phyloP scores from a whole-genome alignment of 2,113 vertebrate species.

The Rynchops niger region DNA sequence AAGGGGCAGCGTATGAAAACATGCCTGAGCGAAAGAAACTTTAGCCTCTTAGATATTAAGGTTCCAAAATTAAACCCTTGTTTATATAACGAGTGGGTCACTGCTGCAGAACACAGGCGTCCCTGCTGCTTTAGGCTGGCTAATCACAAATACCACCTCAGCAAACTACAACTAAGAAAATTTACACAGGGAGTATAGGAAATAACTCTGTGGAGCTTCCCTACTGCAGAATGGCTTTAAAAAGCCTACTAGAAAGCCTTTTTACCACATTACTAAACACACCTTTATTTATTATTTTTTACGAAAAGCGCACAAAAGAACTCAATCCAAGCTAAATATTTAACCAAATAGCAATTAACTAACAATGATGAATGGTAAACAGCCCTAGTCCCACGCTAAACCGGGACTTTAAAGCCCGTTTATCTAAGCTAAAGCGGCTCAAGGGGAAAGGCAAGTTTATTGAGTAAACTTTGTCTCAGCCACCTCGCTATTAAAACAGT shows the following conservation, averaged over 20 bases:
- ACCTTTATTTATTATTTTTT: constrained; percentile 50
- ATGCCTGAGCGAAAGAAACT: background rate
- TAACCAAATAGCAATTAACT: constrained; percentile 41
- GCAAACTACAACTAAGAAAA: background rate
- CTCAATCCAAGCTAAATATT: constrained; percentile 56
- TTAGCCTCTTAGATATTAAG: background rate
- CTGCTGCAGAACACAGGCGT: background rate
- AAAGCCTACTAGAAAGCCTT: background rate
- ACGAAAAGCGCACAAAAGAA: background rate
- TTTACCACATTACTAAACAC: background rate
- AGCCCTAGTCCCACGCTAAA: background rate
- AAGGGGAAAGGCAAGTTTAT: constrained; percentile 46
- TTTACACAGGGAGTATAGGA: background rate
- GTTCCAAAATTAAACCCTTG: constrained; percentile 38
- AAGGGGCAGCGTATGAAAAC: background rate
- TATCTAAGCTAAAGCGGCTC: constrained; percentile 40
- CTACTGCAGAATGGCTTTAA: background rate
- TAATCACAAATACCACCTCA: background rate
- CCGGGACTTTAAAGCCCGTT: constrained; percentile 3
- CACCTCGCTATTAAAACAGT: background rate
- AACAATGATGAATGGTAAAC: constrained; percentile 38
- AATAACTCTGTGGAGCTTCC: background rate
- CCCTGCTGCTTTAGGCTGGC: background rate
- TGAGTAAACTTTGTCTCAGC: constrained; percentile 20
- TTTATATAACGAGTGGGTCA: background rate